These are phyloP conservation scores for Drosophila kuntzei DNA, from an alignment of 2,888 invertebrate genomes.

Conservation along the genomic window DNA sequence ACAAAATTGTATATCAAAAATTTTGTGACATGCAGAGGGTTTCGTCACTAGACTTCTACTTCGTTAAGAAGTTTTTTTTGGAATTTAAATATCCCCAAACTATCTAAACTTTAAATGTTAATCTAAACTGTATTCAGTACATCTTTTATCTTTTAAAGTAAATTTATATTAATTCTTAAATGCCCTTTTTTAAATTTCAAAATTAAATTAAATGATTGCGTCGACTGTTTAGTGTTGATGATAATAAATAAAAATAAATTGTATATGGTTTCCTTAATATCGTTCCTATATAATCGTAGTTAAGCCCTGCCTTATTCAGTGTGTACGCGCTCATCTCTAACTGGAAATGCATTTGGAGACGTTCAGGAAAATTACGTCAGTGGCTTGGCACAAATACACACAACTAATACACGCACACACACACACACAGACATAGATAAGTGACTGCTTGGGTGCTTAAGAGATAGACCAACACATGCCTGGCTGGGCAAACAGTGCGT, in stretches of 20 bases:
- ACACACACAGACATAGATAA: constrained; percentile 52
- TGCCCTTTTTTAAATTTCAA: too few species aligned
- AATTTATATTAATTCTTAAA: too few species aligned
- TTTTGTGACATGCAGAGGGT: too few species aligned
- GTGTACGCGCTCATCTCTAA: constrained; percentile 54
- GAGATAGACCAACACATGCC: constrained; percentile 62
- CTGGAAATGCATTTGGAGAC: constrained; percentile 69
- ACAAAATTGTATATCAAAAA: too few species aligned
- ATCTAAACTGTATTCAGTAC: too few species aligned
- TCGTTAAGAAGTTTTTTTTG: too few species aligned
- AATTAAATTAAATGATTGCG: neutral
- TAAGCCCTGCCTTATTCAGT: neutral
- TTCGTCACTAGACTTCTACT: too few species aligned
- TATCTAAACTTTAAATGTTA: neutral
- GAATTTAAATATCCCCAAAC: too few species aligned
- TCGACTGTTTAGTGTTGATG: neutral
- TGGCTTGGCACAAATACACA: constrained; percentile 61
- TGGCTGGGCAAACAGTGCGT: constrained; percentile 55
- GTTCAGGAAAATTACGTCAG: constrained; percentile 79
- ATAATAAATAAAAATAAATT: neutral
- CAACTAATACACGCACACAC: constrained; percentile 7
- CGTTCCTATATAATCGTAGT: neutral
- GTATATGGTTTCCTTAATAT: neutral
- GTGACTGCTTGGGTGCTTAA: constrained; percentile 73
- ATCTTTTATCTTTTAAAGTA: neutral